These are phyloP conservation scores for Diloba caeruleocephala DNA, from an alignment of 2,888 invertebrate species.

Conservation along the genomic window DNA sequence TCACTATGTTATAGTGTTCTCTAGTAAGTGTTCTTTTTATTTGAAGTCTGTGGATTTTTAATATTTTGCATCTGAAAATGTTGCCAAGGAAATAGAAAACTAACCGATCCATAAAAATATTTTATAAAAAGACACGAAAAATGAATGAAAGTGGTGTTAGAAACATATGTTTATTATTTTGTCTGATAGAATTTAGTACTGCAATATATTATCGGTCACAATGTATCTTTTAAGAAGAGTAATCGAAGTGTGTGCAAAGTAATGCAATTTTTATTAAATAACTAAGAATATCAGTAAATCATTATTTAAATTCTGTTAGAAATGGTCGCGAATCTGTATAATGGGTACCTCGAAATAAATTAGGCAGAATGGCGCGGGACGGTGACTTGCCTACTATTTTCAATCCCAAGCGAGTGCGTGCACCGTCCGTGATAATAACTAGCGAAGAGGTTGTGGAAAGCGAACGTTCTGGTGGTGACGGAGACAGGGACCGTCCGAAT, in stretches of 20 bases:
- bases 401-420: conserved; percentile 92
- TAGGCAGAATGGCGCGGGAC: conserved; percentile 90
- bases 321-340: conserved; percentile 43
- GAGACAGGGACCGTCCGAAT: conserved; percentile 79
- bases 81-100: conserved; percentile 34
- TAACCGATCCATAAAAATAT: conserved; percentile 35
- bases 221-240: conserved; percentile 24
- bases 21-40: no score
- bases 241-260: conserved; percentile 10
- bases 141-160: conserved; percentile 35
- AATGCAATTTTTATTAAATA: conserved; percentile 11
- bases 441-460: conserved; percentile 88
- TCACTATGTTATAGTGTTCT: no score
- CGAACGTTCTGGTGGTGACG: conserved; percentile 73
- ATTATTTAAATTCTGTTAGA: conserved; percentile 8
- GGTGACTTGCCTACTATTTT: conserved; percentile 95
- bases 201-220: conserved; percentile 2
- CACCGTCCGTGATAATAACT: conserved; percentile 92
- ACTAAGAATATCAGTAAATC: conserved; percentile 21
- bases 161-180: conserved; percentile 3
- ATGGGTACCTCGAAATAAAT: conserved; percentile 49
- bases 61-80: conserved; percentile 29
- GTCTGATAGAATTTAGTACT: conserved; percentile 4
- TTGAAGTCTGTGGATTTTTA: conserved; percentile 24
- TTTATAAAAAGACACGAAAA: conserved; percentile 34